These are phyloP conservation scores for Pterobdella sp. DNA, from an alignment of 2,888 invertebrate genomes.

Conservation along the genomic window DNA sequence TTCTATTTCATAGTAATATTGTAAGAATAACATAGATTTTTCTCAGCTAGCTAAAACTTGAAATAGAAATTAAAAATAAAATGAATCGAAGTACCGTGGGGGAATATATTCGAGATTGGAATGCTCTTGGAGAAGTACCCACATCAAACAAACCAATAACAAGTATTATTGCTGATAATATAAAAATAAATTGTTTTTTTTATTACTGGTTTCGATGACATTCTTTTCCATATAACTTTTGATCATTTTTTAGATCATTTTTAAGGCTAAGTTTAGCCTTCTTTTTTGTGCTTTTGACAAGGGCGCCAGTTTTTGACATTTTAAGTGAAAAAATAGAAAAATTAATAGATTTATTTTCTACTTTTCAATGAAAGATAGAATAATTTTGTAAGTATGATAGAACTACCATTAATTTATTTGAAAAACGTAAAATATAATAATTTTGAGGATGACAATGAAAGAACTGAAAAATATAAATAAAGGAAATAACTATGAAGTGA, in stretches of 20 bases:
- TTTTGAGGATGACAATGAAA: no score
- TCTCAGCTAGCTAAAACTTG: no score
- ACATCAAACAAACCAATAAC: slow-evolving; percentile 17
- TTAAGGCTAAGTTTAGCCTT: not conserved
- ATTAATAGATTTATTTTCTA: not conserved
- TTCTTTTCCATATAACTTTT: not conserved
- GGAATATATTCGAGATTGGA: slow-evolving; percentile 47
- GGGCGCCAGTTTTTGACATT: not conserved
- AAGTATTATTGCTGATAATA: not conserved
- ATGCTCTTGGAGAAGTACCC: slow-evolving; percentile 44
- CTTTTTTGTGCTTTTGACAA: not conserved
- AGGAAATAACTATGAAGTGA: no score
- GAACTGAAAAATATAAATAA: no score
- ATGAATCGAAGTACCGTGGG: slow-evolving; percentile 49
- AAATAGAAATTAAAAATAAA: no score
- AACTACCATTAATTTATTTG: no score
- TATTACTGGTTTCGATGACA: not conserved
- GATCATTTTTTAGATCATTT: not conserved
- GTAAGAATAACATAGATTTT: no score
- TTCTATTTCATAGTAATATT: no score
- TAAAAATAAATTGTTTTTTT: not conserved
- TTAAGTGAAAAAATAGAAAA: not conserved
- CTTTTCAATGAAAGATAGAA: no score
- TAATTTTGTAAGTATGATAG: no score
- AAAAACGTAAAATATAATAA: no score